Evolutionary conservation across 2,888 invertebrate species (phyloP).

Genomic region (Synergus umbraculus): DNA sequence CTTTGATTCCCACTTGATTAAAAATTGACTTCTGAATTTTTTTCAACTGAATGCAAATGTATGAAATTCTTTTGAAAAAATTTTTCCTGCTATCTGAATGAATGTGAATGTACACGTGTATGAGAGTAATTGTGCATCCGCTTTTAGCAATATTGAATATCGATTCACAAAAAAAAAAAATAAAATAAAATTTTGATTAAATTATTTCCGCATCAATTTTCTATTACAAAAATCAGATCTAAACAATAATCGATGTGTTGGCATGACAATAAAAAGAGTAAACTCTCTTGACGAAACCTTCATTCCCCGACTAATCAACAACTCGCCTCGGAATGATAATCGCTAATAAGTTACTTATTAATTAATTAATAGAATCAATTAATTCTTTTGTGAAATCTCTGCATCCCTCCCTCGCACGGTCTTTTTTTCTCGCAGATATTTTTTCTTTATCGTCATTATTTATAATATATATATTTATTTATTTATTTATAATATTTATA

Average conservation of each 20-base stretch:
- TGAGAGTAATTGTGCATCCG: conserved; percentile 38
- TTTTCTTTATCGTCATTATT: conserved; percentile 48
- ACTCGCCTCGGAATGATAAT: conserved; percentile 38
- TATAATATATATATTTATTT: conserved; percentile 50
- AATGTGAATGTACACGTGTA: conserved; percentile 45
- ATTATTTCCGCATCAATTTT: background rate
- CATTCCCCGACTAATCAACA: conserved; percentile 37
- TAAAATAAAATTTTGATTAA: background rate
- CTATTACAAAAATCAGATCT: background rate
- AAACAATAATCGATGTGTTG: conserved; percentile 25
- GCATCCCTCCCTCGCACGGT: conserved; percentile 42
- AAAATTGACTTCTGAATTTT: conserved; percentile 25
- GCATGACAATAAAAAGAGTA: background rate
- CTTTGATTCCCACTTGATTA: conserved; percentile 17
- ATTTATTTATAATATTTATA: conserved; percentile 49
- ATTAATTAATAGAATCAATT: conserved; percentile 39
- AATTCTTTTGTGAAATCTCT: conserved; percentile 42
- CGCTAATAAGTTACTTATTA: conserved; percentile 44
- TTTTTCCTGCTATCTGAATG: conserved; percentile 32
- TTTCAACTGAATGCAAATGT: conserved; percentile 2
- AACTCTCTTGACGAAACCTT: conserved; percentile 11
- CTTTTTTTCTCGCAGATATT: conserved; percentile 47
- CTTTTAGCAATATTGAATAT: background rate
- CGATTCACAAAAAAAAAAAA: conserved; percentile 1
- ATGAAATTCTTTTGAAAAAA: background rate